A percentile compares a stretch with the other conserved stretches of the same genome.
Conservation (phyloP, 2,113 vertebrate species). For the Cephalopterus ornatus region DNA sequence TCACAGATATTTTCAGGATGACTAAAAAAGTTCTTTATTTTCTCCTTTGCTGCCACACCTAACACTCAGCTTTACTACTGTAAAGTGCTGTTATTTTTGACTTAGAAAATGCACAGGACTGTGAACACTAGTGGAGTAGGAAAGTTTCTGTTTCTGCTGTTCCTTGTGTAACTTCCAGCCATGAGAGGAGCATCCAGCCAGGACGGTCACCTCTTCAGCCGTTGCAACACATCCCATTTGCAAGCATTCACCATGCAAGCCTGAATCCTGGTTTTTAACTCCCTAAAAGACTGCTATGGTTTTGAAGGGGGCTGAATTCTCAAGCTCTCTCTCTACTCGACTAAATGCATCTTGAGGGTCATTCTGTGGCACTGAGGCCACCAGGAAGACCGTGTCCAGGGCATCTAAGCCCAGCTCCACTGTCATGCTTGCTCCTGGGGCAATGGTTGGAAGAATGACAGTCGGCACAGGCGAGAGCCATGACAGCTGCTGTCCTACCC, state of each 20-base stretch:
- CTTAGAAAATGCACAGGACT: background rate
- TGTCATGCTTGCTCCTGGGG: rapidly evolving
- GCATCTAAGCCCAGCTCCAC: background rate
- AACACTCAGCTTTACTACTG: background rate
- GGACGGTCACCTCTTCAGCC: rapidly evolving
- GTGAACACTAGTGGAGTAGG: background rate
- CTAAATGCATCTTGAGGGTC: rapidly evolving
- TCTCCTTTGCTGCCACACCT: background rate
- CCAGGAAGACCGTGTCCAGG: background rate
- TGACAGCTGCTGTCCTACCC: background rate
- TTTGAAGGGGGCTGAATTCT: background rate
- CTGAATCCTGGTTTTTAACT: background rate
- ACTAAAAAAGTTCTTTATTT: background rate
- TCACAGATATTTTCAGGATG: background rate
- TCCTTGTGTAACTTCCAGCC: background rate
- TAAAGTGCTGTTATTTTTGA: background rate
- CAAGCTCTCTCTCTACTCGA: background rate
- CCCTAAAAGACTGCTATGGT: background rate
- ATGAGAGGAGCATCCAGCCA: rapidly evolving
- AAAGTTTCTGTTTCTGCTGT: background rate
- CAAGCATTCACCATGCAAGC: background rate
- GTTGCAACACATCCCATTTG: background rate
- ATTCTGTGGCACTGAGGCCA: background rate
- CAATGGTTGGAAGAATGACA: background rate
- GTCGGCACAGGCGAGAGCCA: background rate